Percentiles rank a stretch among this genome's conserved stretches.
Conservation (phyloP, 2,888 invertebrate genomes). For the Matsumyia berberina region DNA sequence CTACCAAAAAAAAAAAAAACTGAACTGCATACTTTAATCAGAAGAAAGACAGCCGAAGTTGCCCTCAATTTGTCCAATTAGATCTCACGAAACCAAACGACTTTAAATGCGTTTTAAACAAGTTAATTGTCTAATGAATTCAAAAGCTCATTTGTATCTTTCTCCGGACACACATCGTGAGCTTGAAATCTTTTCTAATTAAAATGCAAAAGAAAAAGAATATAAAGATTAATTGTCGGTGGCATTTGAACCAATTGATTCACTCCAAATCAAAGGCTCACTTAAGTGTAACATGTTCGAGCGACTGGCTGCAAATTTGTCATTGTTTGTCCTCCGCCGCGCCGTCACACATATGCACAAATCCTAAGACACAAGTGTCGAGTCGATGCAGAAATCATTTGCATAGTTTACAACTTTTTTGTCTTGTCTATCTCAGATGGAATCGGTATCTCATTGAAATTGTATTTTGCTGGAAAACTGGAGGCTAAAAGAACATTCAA, state of each 20-base stretch:
- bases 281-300: constrained; percentile 41
- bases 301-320: constrained; percentile 49
- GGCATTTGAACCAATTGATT: constrained; percentile 55
- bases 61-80: constrained; percentile 36
- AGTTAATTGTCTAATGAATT: constrained; percentile 56
- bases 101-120: constrained; percentile 43
- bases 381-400: constrained; percentile 27
- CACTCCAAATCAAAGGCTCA: constrained; percentile 20
- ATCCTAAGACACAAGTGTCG: constrained; percentile 16
- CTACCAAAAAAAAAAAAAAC: too few species aligned
- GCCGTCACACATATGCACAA: constrained; percentile 25
- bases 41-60: constrained; percentile 12
- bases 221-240: constrained; percentile 41
- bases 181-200: constrained; percentile 46
- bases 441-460: neutral
- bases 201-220: constrained; percentile 11
- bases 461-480: constrained; percentile 5
- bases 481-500: constrained; percentile 11
- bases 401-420: constrained; percentile 22
- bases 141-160: constrained; percentile 32
- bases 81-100: constrained; percentile 18
- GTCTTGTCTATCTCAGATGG: neutral
- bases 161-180: neutral
- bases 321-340: constrained; percentile 14
- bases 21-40: neutral